Evolutionary conservation across 2,797 vertebrate species (phyloP), one percentile per base, ranked within the genome.

Genomic region (Brachyrhaphis roseni): DNA sequence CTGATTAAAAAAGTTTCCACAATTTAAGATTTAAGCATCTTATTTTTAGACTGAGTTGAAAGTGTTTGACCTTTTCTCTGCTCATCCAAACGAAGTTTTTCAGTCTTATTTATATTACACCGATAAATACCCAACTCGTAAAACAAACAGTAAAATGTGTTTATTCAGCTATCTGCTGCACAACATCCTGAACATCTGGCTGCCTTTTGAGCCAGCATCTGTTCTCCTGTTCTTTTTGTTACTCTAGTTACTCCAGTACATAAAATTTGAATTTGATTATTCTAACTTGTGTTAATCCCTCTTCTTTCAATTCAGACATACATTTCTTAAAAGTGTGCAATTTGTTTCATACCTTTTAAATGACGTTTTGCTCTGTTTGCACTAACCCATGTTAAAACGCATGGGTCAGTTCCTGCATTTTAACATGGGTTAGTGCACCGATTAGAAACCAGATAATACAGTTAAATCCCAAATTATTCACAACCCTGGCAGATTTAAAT

Each of bases 81-180:
- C 55, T 55, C 41, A 26, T 46, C 28, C 6, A 62, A 62, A 31
- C 13, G 0, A 26, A 26, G 16, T 64, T 64, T 66, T 47, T 12
- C 6, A 8, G 15, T 49, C 20, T 49, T 41, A 16, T 74, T 13
- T 55, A 39, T 55, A n/a, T 39, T 23, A 41, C 36, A 68, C 36
- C 36, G 2, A 36, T 41, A 68, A 46, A 71, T n/a, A 71, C 26
- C 1, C 15, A 8, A 43, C 11, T 26, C 26, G 23, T 43, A 43
- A 43, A 66, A 68, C 64, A 68, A 68, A 34, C 64, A 23, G 64
- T 68, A 68, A 45, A 71, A n/a, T 71, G n/a, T 45, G 39, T 45
- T n/a, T 71, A 71, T 71, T 71, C 13, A 71, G 41, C 23, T 45
- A 41, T 41, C 11, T 13, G 8, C 68, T 71, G 12, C 11, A 45